phyloP scores from a whole-genome alignment of 2,797 vertebrate species.

The Denticeps clupeoides region DNA sequence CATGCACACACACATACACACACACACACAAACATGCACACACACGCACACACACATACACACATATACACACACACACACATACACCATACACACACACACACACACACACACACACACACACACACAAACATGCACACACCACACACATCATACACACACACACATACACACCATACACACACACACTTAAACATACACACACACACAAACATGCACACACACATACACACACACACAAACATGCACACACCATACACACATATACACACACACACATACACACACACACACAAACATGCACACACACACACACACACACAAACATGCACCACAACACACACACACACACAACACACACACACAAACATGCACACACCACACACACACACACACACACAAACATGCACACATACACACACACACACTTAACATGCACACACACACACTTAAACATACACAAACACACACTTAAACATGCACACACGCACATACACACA shows the following conservation, averaged over 20 bases:
- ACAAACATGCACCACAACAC: constrained; percentile 18
- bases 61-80: constrained; percentile 18
- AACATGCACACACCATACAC: background rate
- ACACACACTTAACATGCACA: too few species aligned
- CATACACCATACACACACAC: constrained; percentile 2
- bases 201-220: background rate
- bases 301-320: constrained; percentile 5
- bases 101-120: constrained; percentile 16
- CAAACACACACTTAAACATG: background rate
- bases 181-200: background rate
- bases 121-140: constrained; percentile 18
- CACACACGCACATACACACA: background rate
- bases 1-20: constrained; percentile 2
- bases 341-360: background rate
- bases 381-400: background rate
- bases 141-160: too few species aligned
- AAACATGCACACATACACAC: constrained; percentile 20
- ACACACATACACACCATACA: too few species aligned
- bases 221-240: background rate
- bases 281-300: constrained; percentile 15
- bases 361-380: constrained; percentile 25
- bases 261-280: background rate
- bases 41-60: background rate
- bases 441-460: background rate
- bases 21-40: constrained; percentile 23